These are phyloP conservation scores for Acanthosepion pharaonis DNA, from an alignment of 2,888 invertebrate genomes.

Conservation along the genomic window DNA sequence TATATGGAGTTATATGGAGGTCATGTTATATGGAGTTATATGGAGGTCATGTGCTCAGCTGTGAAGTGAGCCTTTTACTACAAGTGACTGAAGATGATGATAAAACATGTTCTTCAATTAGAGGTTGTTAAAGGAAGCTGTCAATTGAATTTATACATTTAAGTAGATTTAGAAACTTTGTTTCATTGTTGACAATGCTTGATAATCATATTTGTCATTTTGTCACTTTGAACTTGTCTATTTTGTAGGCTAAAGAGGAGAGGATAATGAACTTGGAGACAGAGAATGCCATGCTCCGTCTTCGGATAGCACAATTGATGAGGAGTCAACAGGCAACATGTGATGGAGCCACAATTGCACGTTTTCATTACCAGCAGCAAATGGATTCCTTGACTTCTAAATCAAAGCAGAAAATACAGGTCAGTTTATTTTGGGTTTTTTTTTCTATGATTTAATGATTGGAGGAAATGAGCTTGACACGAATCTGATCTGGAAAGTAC, in stretches of 20 bases:
- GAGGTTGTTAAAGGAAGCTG: no score
- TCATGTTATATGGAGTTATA: no score
- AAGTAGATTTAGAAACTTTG: not conserved
- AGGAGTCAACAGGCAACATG: constrained; percentile 59
- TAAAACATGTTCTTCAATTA: no score
- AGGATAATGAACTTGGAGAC: constrained; percentile 67
- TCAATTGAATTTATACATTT: no score
- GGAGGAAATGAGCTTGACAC: no score
- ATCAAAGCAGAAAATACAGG: constrained; percentile 20
- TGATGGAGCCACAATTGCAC: constrained; percentile 50
- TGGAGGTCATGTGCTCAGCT: no score
- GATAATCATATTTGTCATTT: not conserved
- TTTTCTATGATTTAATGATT: no score
- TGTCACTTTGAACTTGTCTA: not conserved
- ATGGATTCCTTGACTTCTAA: not conserved
- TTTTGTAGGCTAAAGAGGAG: constrained; percentile 65
- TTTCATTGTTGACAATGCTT: not conserved
- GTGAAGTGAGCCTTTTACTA: no score
- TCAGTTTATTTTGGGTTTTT: not conserved
- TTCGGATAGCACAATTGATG: constrained; percentile 67
- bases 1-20: no score
- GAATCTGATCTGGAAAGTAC: no score
- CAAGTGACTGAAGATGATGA: no score
- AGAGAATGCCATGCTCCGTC: constrained; percentile 70
- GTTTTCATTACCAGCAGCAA: constrained; percentile 45